Evolutionary conservation across 1,140 invertebrate genomes (phyloP).

Genomic region (Riptortus pedestris): DNA sequence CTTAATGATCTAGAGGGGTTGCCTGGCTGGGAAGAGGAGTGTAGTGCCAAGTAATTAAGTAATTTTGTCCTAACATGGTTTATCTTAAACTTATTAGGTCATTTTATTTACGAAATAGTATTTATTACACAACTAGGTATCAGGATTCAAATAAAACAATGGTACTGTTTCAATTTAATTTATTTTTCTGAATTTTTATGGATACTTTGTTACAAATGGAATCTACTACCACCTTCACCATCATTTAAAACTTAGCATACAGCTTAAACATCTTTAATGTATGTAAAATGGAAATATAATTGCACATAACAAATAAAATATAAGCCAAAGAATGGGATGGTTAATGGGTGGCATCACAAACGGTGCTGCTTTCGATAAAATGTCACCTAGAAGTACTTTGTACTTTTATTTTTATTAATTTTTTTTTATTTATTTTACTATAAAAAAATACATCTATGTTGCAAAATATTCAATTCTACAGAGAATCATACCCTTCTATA

Average conservation of each 20-base stretch:
- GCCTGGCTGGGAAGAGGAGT: too few species aligned
- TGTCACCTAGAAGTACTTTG: conserved; percentile 7
- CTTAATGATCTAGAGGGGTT: too few species aligned
- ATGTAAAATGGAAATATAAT: conserved; percentile 13
- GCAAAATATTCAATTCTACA: neutral
- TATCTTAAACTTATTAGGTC: too few species aligned
- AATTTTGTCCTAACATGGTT: too few species aligned
- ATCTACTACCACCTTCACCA: conserved; percentile 17
- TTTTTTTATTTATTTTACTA: neutral
- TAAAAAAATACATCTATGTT: conserved; percentile 13
- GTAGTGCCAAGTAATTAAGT: too few species aligned
- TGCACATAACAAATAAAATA: conserved; percentile 5
- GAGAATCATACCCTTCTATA: too few species aligned
- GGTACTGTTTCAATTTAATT: conserved; percentile 4
- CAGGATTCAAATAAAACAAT: too few species aligned
- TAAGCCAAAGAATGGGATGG: conserved; percentile 17
- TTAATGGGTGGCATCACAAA: conserved; percentile 16
- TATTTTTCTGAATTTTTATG: conserved; percentile 15
- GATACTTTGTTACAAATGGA: conserved; percentile 18
- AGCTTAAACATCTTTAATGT: conserved; percentile 2
- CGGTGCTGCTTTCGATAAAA: conserved; percentile 1
- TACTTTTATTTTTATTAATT: too few species aligned
- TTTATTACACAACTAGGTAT: too few species aligned
- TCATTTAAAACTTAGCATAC: conserved; percentile 13
- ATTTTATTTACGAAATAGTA: too few species aligned